Evolutionary conservation across 1,140 invertebrate genomes (phyloP).

Genomic region (fruit fly (Drosophila melanogaster)): DNA sequence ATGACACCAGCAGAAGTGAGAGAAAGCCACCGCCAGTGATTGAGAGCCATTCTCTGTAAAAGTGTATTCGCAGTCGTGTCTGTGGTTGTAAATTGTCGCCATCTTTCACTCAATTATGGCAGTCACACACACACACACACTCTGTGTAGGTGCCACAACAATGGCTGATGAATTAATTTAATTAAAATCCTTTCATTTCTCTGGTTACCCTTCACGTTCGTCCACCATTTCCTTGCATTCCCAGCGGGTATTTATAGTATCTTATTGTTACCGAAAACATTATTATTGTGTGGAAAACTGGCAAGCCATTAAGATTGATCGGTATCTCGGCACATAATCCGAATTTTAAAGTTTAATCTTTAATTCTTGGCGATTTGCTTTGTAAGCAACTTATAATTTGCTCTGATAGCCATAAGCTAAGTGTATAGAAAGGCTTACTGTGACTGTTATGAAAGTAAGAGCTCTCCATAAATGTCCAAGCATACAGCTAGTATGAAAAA

Average conservation of each 20-base stretch:
- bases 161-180: slow-evolving; percentile 78
- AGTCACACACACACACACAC: slow-evolving; percentile 27
- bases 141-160: slow-evolving; percentile 34
- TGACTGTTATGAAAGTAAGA: not conserved
- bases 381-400: no score
- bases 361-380: no score
- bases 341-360: no score
- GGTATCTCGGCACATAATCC: not conserved
- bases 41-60: slow-evolving; percentile 54
- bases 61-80: slow-evolving; percentile 18
- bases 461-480: slow-evolving; percentile 19
- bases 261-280: slow-evolving; percentile 25
- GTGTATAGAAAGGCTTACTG: not conserved
- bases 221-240: slow-evolving; percentile 16
- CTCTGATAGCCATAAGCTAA: not conserved
- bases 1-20: slow-evolving; percentile 70
- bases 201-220: slow-evolving; percentile 25
- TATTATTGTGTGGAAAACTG: slow-evolving; percentile 11
- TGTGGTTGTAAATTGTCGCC: slow-evolving; percentile 66
- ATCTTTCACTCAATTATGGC: slow-evolving; percentile 79
- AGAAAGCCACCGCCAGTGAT: slow-evolving; percentile 51
- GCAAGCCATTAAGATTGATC: not conserved
- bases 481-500: slow-evolving; percentile 2
- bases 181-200: slow-evolving; percentile 79
- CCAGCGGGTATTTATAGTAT: slow-evolving; percentile 27